Evolutionary conservation across 1,140 invertebrate species (phyloP), one percentile per base, ranked within the genome.

Genomic region (Scaptodrosophila lebanonensis): DNA sequence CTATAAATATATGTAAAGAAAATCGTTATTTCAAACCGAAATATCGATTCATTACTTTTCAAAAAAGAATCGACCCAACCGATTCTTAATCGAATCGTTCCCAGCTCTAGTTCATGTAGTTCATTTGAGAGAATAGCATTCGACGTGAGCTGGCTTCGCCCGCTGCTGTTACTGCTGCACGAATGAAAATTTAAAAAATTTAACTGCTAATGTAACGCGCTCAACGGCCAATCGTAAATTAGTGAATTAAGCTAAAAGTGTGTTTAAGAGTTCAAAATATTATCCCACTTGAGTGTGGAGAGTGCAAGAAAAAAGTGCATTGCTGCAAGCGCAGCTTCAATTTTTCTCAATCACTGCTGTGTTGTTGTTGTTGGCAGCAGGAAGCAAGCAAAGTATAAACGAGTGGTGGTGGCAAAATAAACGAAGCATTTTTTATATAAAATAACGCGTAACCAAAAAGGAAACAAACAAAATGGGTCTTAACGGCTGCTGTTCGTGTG

Each of bases 401-500:
- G n/a, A n/a, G n/a, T 44, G 43, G 72, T 64, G 58, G 58, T 71
- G 53, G 39, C 43, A 77, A 76, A 77, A 33, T 45, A 56, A 48
- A 66, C 65, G 54, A 43, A 61, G 22, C 25, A 20, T n/a, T 25
- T 25, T 4, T 25, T 25, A 57, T 48, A 36, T 15, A 50, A 53
- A 43, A 67, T 42, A 33, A 22, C 20, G 32, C 13, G 16, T 35
- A 35, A 42, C 48, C 43, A 54, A 54, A 17, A 44, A 43, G 45
- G 17, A 13, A 9, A 49, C 38, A 18, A 25, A n/a, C 44, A 71
- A 69, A 56, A 93, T 93, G 91, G 91, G 90, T 83, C 83, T 92
- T 30, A 89, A 88, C 52, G 89, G 90, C 60, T 93, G 92, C 88
- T 93, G 91, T 87, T 89, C 89, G 44, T 87, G 91, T 68, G 89